These are phyloP conservation scores for Naja naja DNA, from an alignment of 2,113 vertebrate genomes.

Conservation along the genomic window DNA sequence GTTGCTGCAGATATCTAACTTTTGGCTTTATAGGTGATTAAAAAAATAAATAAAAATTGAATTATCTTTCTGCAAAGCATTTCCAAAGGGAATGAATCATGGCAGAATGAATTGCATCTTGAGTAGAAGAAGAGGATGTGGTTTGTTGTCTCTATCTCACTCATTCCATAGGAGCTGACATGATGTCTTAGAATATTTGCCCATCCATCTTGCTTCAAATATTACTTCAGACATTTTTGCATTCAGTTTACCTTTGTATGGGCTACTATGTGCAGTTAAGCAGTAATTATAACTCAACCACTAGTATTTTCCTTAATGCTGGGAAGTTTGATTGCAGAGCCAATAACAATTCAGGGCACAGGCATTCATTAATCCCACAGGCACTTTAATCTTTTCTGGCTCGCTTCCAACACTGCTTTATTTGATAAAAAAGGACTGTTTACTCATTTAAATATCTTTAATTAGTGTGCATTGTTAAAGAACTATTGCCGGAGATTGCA, in stretches of 20 bases:
- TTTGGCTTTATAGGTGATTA: neutral
- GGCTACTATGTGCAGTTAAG: neutral
- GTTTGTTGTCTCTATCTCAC: neutral
- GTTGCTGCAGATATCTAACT: neutral
- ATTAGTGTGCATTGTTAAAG: conserved; percentile 45
- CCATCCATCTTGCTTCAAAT: neutral
- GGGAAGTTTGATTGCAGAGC: neutral
- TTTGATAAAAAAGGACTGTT: conserved; percentile 43
- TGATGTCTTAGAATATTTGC: neutral
- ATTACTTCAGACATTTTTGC: neutral
- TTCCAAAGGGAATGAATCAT: neutral
- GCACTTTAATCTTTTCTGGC: conserved; percentile 19
- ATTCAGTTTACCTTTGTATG: neutral
- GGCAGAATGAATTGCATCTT: neutral
- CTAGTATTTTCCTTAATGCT: neutral
- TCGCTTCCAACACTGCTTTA: conserved; percentile 27
- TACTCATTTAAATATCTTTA: conserved; percentile 49
- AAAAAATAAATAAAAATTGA: neutral
- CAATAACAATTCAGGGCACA: conserved; percentile 21
- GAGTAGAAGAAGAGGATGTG: neutral
- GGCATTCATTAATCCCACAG: conserved; percentile 26
- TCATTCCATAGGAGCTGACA: neutral
- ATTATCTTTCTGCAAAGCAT: neutral
- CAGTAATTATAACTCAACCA: neutral
- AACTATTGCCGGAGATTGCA: conserved; percentile 34